Conservation (phyloP, 1,140 invertebrate species). For the Cyphomyrmex costatus region DNA sequence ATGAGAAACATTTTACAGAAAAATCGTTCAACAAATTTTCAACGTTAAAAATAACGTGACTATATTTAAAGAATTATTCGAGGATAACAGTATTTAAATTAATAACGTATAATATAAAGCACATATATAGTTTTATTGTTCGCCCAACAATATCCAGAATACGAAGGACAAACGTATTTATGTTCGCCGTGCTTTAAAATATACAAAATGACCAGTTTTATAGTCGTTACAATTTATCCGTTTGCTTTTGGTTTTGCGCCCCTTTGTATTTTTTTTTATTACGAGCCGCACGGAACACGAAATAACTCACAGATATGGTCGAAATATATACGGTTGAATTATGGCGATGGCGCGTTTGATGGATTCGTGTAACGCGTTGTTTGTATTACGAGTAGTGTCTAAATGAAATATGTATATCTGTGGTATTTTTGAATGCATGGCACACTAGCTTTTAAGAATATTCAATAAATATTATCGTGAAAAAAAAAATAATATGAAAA, state of each 20-base stretch:
- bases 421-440: conserved; percentile 47
- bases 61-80: not conserved
- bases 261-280: conserved; percentile 55
- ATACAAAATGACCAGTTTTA: conserved; percentile 44
- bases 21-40: not conserved
- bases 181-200: conserved; percentile 35
- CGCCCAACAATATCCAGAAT: not conserved
- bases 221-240: conserved; percentile 48
- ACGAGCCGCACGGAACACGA: conserved; percentile 32
- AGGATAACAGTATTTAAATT: conserved; percentile 27
- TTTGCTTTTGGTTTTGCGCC: conserved; percentile 46
- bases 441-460: conserved; percentile 52
- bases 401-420: conserved; percentile 58
- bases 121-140: conserved; percentile 31
- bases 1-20: conserved; percentile 7
- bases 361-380: conserved; percentile 51
- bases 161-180: conserved; percentile 28
- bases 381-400: conserved; percentile 47
- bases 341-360: conserved; percentile 57
- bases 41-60: not conserved
- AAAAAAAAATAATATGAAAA: not conserved
- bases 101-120: conserved; percentile 22
- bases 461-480: conserved; percentile 41
- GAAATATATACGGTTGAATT: conserved; percentile 57
- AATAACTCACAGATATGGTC: conserved; percentile 60